These are phyloP conservation scores for Rhagoletis pomonella DNA, from an alignment of 1,140 invertebrate genomes.

Conservation along the genomic window DNA sequence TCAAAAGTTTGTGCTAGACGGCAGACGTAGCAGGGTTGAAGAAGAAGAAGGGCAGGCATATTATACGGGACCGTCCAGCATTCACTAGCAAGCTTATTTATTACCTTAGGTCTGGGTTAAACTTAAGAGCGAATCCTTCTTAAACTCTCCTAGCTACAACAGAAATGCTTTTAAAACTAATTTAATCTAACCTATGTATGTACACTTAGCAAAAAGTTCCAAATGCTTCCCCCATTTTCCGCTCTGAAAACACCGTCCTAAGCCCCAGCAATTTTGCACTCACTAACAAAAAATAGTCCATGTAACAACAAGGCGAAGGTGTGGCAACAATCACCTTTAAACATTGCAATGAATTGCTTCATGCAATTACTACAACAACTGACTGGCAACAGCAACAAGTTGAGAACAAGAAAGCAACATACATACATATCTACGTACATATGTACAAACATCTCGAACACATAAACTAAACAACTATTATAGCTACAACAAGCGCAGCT, in stretches of 20 bases:
- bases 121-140: too few species aligned
- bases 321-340: slow-evolving; percentile 39
- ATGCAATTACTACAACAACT: neutral
- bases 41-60: too few species aligned
- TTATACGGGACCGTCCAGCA: too few species aligned
- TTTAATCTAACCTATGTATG: too few species aligned
- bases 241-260: neutral
- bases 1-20: too few species aligned
- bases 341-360: slow-evolving; percentile 5
- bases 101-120: too few species aligned
- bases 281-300: neutral
- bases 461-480: neutral
- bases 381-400: neutral
- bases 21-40: too few species aligned
- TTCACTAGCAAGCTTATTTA: too few species aligned
- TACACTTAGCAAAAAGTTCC: neutral
- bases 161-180: too few species aligned
- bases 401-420: neutral
- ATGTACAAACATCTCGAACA: neutral
- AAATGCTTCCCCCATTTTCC: neutral
- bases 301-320: neutral
- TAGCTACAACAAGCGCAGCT: neutral
- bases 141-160: too few species aligned
- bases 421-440: neutral
- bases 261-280: neutral